Conservation (phyloP, 2,888 invertebrate species). For the Amblyjoppa proteus region DNA sequence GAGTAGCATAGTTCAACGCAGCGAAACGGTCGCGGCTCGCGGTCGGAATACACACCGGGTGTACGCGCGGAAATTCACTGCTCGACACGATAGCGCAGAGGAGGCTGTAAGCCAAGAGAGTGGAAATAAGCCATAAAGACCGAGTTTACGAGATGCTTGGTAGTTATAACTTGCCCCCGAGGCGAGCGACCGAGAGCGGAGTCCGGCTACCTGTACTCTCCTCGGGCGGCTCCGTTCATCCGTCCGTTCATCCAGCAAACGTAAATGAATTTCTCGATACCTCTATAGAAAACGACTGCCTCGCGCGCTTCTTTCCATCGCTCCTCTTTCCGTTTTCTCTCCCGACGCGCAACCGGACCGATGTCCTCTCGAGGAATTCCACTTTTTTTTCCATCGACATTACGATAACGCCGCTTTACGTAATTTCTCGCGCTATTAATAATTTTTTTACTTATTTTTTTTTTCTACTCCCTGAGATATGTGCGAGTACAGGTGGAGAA, state of each 20-base stretch:
- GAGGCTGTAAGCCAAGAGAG: constrained; percentile 46
- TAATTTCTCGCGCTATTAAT: constrained; percentile 38
- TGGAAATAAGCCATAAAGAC: constrained; percentile 62
- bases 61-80: constrained; percentile 30
- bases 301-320: background rate
- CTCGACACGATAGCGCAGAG: constrained; percentile 18
- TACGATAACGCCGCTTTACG: constrained; percentile 18
- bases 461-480: background rate
- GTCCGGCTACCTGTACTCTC: background rate
- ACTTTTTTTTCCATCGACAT: constrained; percentile 28
- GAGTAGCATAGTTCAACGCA: background rate
- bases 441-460: constrained; percentile 15
- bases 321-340: background rate
- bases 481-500: background rate
- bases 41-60: constrained; percentile 5
- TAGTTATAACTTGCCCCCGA: constrained; percentile 44
- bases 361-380: constrained; percentile 24
- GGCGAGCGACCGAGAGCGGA: constrained; percentile 9
- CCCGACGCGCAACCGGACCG: background rate
- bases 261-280: constrained; percentile 54
- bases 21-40: background rate
- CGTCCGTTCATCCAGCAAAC: constrained; percentile 31
- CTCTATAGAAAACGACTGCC: constrained; percentile 19
- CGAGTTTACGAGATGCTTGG: constrained; percentile 63
- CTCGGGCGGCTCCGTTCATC: background rate